These are phyloP conservation scores for Apis dorsata DNA, from an alignment of 1,140 invertebrate species.

Conservation along the genomic window DNA sequence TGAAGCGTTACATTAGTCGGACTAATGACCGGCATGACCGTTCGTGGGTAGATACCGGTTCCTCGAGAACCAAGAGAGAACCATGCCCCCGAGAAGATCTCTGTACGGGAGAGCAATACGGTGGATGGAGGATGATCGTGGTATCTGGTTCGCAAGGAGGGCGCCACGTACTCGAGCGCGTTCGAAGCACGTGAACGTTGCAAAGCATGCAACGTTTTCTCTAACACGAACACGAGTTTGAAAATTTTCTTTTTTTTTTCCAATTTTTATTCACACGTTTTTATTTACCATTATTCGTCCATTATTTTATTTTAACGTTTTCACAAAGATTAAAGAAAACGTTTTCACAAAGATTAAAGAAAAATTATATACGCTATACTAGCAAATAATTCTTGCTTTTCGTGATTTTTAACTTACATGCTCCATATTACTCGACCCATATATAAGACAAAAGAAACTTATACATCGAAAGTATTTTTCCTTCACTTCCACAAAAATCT, in stretches of 20 bases:
- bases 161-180: conserved; percentile 57
- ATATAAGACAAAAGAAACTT: not conserved
- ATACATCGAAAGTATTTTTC: not conserved
- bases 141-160: conserved; percentile 45
- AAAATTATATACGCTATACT: too few species aligned
- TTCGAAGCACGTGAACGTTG: conserved; percentile 15
- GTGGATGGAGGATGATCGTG: conserved; percentile 31
- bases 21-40: conserved; percentile 75
- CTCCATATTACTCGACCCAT: not conserved
- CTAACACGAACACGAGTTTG: too few species aligned
- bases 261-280: too few species aligned
- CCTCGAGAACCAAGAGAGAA: conserved; percentile 50
- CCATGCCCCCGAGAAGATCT: conserved; percentile 52
- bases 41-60: conserved; percentile 75
- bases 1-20: conserved; percentile 71
- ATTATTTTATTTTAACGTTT: too few species aligned
- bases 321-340: too few species aligned
- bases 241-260: too few species aligned
- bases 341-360: too few species aligned
- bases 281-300: too few species aligned
- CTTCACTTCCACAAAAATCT: not conserved
- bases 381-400: too few species aligned
- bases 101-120: conserved; percentile 44
- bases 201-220: not conserved
- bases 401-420: too few species aligned